These are phyloP conservation scores for Forbesichthys papilliferus DNA, from an alignment of 2,113 vertebrate species.

Conservation along the genomic window DNA sequence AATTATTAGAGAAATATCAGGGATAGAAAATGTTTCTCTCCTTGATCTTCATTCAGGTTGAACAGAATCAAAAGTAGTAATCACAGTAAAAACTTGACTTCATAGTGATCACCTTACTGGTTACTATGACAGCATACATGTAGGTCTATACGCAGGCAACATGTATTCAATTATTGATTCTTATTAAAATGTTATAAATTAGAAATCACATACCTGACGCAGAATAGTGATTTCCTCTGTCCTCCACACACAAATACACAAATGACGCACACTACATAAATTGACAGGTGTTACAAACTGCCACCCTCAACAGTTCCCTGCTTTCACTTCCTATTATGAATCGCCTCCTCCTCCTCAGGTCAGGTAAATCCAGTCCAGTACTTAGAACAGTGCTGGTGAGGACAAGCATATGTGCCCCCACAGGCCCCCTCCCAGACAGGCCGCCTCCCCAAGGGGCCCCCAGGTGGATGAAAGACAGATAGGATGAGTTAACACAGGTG, in stretches of 20 bases:
- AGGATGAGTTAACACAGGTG: slow-evolving; percentile 11
- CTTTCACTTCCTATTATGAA: neutral
- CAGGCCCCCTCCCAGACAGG: neutral
- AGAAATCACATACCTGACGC: slow-evolving; percentile 43
- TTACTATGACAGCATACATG: too few relatives aligned
- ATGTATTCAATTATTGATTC: too few relatives aligned
- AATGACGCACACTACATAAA: neutral
- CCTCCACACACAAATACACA: slow-evolving; percentile 6
- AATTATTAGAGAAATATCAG: neutral
- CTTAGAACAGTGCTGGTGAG: neutral
- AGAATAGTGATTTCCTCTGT: slow-evolving; percentile 7
- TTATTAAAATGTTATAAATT: too few relatives aligned
- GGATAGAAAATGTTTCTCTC: neutral
- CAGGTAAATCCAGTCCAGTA: slow-evolving; percentile 16
- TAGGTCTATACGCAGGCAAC: too few relatives aligned
- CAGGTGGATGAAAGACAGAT: slow-evolving; percentile 15
- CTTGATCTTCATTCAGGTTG: neutral
- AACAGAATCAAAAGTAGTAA: too few relatives aligned
- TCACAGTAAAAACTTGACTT: too few relatives aligned
- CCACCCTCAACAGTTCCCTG: neutral
- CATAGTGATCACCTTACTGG: too few relatives aligned
- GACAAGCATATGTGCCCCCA: neutral
- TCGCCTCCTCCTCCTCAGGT: slow-evolving; percentile 18
- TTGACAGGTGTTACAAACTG: neutral
- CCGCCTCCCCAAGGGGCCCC: slow-evolving; percentile 4